Percentiles rank a stretch among this genome's conserved stretches.
Evolutionary conservation across 2,797 vertebrate species (phyloP).

Genomic region (Artibeus lituratus): DNA sequence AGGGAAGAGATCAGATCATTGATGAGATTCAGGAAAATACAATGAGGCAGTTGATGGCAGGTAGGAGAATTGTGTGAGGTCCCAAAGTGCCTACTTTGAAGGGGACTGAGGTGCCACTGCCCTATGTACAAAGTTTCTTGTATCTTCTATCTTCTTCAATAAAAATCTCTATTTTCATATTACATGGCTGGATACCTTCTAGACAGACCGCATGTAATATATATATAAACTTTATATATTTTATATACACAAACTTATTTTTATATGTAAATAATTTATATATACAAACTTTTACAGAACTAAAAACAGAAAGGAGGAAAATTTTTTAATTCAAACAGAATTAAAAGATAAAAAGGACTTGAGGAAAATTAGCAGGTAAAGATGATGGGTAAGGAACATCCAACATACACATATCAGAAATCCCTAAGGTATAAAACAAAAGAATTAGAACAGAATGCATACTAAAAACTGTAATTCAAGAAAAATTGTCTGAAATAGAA

Average conservation of each 20-base stretch:
- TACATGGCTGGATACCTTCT: no score
- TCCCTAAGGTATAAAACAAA: neutral
- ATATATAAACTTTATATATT: no score
- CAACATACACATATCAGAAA: neutral
- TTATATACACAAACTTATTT: neutral
- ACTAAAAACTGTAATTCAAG: neutral
- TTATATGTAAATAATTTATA: no score
- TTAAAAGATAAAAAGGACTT: neutral
- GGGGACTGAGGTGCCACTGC: neutral
- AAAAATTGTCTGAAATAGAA: constrained; percentile 1
- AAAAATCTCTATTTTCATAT: no score
- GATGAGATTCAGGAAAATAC: neutral
- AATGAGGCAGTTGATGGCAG: neutral
- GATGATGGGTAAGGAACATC: neutral
- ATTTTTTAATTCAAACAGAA: neutral
- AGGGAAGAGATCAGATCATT: neutral
- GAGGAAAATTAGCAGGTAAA: neutral
- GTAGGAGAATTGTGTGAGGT: neutral
- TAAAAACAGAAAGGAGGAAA: neutral
- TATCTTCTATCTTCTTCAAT: no score
- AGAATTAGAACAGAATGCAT: neutral
- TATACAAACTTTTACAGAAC: neutral
- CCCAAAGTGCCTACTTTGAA: neutral
- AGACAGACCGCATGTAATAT: no score
- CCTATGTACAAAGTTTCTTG: neutral